These are phyloP conservation scores for Bombyx huttoni DNA, from an alignment of 2,888 invertebrate genomes.

Conservation along the genomic window DNA sequence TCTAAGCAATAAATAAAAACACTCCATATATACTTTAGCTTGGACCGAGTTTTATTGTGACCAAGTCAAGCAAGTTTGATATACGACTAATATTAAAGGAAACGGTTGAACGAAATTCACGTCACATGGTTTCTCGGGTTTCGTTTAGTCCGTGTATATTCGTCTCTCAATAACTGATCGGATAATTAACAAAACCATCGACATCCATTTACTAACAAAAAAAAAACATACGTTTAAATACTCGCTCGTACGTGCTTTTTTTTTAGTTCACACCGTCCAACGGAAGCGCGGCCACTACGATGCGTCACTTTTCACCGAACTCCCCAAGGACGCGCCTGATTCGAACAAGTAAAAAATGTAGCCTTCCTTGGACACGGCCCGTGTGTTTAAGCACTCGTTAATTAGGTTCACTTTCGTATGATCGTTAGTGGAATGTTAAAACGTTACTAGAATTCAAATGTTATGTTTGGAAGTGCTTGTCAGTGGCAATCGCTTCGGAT, in stretches of 20 bases:
- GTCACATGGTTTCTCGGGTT: too few relatives aligned
- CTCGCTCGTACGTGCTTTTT: background rate
- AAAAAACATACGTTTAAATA: background rate
- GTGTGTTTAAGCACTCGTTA: background rate
- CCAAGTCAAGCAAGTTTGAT: too few relatives aligned
- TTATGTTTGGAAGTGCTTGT: background rate
- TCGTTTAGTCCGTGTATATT: too few relatives aligned
- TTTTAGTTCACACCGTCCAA: slow-evolving; percentile 1
- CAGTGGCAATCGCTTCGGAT: too few relatives aligned
- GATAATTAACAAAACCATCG: too few relatives aligned
- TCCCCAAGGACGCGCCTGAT: slow-evolving; percentile 1
- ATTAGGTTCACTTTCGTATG: background rate
- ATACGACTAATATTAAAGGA: too few relatives aligned
- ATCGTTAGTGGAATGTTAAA: background rate
- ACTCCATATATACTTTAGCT: too few relatives aligned
- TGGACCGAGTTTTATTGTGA: too few relatives aligned
- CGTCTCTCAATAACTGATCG: too few relatives aligned
- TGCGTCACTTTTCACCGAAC: slow-evolving; percentile 4
- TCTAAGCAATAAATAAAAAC: too few relatives aligned
- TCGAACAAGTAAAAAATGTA: background rate
- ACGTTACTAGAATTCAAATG: background rate
- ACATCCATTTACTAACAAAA: too few relatives aligned
- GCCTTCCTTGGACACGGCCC: background rate
- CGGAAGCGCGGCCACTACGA: slow-evolving; percentile 1
- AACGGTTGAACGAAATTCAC: too few relatives aligned